Base-by-base conservation (phyloP, 2,797 vertebrate genomes). In the Sternarchorhynchus goeldii region DNA sequence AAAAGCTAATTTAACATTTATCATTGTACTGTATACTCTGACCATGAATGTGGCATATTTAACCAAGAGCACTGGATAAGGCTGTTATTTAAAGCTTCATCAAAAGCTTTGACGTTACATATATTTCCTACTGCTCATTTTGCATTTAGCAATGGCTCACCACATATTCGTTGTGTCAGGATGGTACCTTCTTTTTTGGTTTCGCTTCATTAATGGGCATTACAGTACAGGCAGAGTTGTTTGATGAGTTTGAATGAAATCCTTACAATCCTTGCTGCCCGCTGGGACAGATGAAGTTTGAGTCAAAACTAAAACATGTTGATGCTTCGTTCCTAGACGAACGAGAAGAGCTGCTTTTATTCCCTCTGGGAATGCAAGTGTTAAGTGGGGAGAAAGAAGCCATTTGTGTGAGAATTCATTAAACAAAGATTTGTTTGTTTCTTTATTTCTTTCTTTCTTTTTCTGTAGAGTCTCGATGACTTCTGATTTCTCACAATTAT, bases 211-310 rank as follows among this genome's bases (percentile, higher is more conserved):
- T 60, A 68, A 72, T 21, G 6, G 16, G 12, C 66, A 21, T 25
- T 79, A 76, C 16, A 53, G 25, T 32, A 63, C 29, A 20, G 34
- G 32, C 20, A 45, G 45, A 57, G 8, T n/a, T 60, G 34, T 76
- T 56, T 58, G 77, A 66, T 75, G 45, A 34, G 32, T 58, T 71
- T 66, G 79, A 60, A 82, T 76, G 20, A 67, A 68, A 67, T 60
- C 31, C 25, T 69, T 14, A 31, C 59, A 63, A n/a, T n/a, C n/a
- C n/a, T n/a, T n/a, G 36, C 4, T 65, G 68, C 71, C 50, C 75
- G 60, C 76, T 78, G 76, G 41, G 53, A 82, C 58, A 72, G 76
- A 82, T 60, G 20, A 75, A 21, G 72, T 50, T 75, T 60, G n/a
- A 78, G 75, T 81, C 50, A 75, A 75, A 78, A 58, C 59, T 3